phyloP scores from a whole-genome alignment of 2,888 invertebrate species.

The Macrosoma leucophasiata region DNA sequence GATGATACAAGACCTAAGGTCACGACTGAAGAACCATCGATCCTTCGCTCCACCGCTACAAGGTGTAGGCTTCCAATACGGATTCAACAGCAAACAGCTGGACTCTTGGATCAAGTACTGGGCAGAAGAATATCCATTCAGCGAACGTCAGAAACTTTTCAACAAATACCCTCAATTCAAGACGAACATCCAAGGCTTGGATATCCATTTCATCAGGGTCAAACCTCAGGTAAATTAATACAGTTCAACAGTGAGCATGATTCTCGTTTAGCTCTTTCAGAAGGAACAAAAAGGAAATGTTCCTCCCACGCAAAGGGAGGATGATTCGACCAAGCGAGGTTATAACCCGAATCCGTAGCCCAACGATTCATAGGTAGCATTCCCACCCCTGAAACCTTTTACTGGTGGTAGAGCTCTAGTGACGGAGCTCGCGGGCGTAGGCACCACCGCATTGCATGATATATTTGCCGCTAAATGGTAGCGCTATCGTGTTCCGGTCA shows the following conservation, averaged over 20 bases:
- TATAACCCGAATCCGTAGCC: too few species aligned
- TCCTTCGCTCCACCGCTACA: slow-evolving; percentile 76
- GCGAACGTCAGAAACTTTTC: slow-evolving; percentile 78
- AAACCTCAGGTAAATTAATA: slow-evolving; percentile 66
- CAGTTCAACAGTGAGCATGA: too few species aligned
- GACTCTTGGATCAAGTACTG: slow-evolving; percentile 83
- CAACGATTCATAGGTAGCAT: too few species aligned
- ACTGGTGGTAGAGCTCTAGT: too few species aligned
- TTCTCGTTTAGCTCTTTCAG: too few species aligned
- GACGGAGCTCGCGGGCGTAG: too few species aligned
- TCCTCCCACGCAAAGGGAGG: too few species aligned
- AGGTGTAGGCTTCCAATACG: slow-evolving; percentile 85
- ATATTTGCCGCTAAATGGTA: too few species aligned
- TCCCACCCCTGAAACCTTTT: too few species aligned
- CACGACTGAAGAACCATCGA: slow-evolving; percentile 43
- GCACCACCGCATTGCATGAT: too few species aligned
- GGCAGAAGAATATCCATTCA: slow-evolving; percentile 81
- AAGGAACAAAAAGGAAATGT: neutral
- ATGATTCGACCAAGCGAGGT: too few species aligned
- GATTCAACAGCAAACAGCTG: slow-evolving; percentile 83
- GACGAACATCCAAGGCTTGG: slow-evolving; percentile 83
- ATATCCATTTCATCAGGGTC: slow-evolving; percentile 85
- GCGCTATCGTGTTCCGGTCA: too few species aligned
- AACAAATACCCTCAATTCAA: slow-evolving; percentile 85
- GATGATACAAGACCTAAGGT: slow-evolving; percentile 50